Base-by-base conservation (phyloP, 2,113 vertebrate species). In the Xiphophorus maculatus region DNA sequence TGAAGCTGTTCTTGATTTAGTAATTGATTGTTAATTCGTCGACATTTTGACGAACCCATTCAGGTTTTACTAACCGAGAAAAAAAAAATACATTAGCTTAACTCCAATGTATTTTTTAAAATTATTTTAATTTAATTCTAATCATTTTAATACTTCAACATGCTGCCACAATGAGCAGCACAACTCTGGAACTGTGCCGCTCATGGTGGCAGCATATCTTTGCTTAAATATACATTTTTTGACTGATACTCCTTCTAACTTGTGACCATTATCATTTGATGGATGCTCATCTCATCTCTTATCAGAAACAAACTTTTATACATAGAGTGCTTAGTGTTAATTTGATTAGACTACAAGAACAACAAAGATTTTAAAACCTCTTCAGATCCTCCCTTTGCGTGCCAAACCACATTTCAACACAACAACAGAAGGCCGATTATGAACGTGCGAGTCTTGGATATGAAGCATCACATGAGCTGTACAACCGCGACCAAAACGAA, bases 391-490 rank as follows among this genome's bases (percentile, higher is more conserved):
- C 17, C 19, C 48, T 54, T 22, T 54, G 51, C 51, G 10, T 58
- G 51, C 51, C 19, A 58, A 58, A 58, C 51, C 51, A 58, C 25
- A 58, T 58, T 58, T 58, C 51, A 58, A 58, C 19, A 9, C 19
- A 58, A 25, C 19, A 10, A 25, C 22, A 58, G 25, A 58, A 58
- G 19, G 3, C 51, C 10, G 25, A 58, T n/a, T 10, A n/a, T 58
- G 22, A 54, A 54, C 25, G 22, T 17, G 51, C 25, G 51, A n/a
- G n/a, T 40, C 13, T 40, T 10, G 1, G 25, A 14, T 66, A 11
- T 14, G 15, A 25, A 42, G 37, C 15, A 62, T 60, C 63, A 72
- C 44, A 85, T 54, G 77, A 77, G 77, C 58, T 74, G 54, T 66
- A 30, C 63, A 75, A 74, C 9, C 4, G 14, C 66, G 58, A 15